Conservation (phyloP, 2,797 vertebrate species). For the Prionace glauca region DNA sequence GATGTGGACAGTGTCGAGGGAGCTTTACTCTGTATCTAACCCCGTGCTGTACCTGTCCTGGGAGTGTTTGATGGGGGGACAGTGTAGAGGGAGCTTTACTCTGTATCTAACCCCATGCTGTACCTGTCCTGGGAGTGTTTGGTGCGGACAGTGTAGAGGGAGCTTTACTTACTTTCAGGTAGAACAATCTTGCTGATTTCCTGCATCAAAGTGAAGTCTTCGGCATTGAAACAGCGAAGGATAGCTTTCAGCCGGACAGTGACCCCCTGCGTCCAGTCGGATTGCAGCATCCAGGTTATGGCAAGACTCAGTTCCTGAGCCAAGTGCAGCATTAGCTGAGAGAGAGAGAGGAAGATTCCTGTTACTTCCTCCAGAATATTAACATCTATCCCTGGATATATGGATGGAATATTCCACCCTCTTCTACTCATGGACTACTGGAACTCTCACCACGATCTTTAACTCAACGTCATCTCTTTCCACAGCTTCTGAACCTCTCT, state of each 20-base stretch:
- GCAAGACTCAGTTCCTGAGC: constrained; percentile 76
- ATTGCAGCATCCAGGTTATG: constrained; percentile 58
- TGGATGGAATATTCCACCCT: background rate
- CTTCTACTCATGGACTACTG: background rate
- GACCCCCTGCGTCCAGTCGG: constrained; percentile 53
- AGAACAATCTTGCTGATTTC: constrained; percentile 67
- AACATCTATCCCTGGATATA: background rate
- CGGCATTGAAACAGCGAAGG: constrained; percentile 58
- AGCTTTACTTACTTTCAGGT: constrained; percentile 57
- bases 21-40: too few species aligned
- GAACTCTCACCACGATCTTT: background rate
- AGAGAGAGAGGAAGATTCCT: constrained; percentile 15
- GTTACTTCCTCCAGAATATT: background rate
- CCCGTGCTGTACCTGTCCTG: too few species aligned
- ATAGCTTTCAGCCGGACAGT: constrained; percentile 63
- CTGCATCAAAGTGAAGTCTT: constrained; percentile 65
- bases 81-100: too few species aligned
- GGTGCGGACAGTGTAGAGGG: too few species aligned
- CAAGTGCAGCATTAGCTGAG: constrained; percentile 70
- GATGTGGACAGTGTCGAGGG: too few species aligned
- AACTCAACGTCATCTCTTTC: background rate
- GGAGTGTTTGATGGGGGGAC: too few species aligned
- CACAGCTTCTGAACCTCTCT: background rate
- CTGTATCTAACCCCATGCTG: too few species aligned
- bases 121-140: too few species aligned